Evolutionary conservation across 2,797 vertebrate genomes (phyloP), one percentile per base, ranked within the genome.

Genomic region (Alcedo quadribrachys): DNA sequence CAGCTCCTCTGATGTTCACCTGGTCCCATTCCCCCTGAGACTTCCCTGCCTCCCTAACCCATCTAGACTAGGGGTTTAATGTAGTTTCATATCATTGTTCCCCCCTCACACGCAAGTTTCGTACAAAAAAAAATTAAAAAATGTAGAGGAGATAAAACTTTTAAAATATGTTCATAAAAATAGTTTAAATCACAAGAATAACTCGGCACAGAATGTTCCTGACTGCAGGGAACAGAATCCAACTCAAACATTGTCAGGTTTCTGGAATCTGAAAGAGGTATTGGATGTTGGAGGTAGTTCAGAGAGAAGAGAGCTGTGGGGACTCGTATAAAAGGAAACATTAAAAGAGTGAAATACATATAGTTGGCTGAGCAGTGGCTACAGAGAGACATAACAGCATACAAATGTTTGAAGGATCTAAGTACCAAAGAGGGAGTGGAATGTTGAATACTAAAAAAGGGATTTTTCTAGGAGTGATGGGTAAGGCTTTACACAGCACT

Each of bases 171-270:
- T 80, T 92, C 27, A 10, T 65, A 73, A 61, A 62, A 89, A 61
- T 75, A 28, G 73, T 79, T 90, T 16, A 78, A 89, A 90, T 67
- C 35, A 8, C 60, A 74, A 35, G 69, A 89, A 92, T 79, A 91
- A 74, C 60, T 69, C 25, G 1, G 89, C 58, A 92, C 80, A 76
- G 90, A 77, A 81, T 83, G 95, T 95, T 92, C 80, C 68, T 83
- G 90, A 57, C 18, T 55, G 71, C 54, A 46, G 91, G 81, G 65
- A 55, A 27, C 27, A 11, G 88, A 58, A 90, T 89, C 66, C 78
- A 50, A 67, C 65, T 53, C 0, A 3, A 89, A 51, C 18, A 5
- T 6, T 75, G 92, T 90, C 89, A 82, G 77, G 30, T 85, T 89
- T 58, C 69, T 86, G 92, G 91, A 96, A 76, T 82, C 80, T 50